phyloP scores from a whole-genome alignment of 1,140 invertebrate species.

The Cherax destructor region DNA sequence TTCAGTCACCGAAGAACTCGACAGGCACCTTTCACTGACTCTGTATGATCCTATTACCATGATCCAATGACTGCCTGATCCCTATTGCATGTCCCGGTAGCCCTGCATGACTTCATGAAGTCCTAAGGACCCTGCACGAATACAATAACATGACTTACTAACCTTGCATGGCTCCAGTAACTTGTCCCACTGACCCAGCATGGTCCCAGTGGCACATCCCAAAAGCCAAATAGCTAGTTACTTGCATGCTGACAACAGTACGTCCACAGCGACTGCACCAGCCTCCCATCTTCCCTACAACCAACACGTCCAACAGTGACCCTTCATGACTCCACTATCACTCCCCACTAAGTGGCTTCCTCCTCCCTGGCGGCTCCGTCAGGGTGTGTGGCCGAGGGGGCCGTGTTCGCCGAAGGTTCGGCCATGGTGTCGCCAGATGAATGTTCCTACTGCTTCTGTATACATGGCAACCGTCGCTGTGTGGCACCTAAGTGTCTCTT shows the following conservation, averaged over 20 bases:
- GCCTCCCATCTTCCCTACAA: too few relatives aligned
- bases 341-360: background rate
- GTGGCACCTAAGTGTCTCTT: slow-evolving; percentile 88
- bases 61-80: too few relatives aligned
- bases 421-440: slow-evolving; percentile 86
- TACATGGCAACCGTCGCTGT: slow-evolving; percentile 85
- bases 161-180: background rate
- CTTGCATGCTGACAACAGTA: background rate
- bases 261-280: background rate
- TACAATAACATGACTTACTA: too few relatives aligned
- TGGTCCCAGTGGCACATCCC: background rate
- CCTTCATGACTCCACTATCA: background rate
- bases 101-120: too few relatives aligned
- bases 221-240: background rate
- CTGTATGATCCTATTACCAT: too few relatives aligned
- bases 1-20: too few relatives aligned
- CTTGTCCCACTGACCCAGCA: background rate
- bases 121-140: background rate
- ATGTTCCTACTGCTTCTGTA: slow-evolving; percentile 93
- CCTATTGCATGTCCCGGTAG: background rate
- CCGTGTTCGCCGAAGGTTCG: slow-evolving; percentile 87
- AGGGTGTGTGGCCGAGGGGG: slow-evolving; percentile 83
- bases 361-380: background rate
- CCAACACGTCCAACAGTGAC: background rate
- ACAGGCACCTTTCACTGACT: too few relatives aligned